Base-by-base conservation (phyloP, 1,140 invertebrate species). In the Bombus waltoni region DNA sequence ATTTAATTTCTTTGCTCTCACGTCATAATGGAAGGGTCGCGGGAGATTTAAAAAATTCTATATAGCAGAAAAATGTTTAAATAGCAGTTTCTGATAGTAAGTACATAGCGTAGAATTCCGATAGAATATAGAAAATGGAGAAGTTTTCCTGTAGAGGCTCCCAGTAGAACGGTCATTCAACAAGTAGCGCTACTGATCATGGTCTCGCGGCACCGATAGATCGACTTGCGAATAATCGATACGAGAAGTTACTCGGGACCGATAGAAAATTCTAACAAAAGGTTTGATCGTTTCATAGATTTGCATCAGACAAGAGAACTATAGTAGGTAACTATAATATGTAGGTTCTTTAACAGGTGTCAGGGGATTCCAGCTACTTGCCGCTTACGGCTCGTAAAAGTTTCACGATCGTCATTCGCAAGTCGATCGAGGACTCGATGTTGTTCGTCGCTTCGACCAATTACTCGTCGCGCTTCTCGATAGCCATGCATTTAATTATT, bases 401-500 rank as follows among this genome's bases (percentile, higher is more conserved):
- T 83, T 78, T 57, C 38, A 81, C 28, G 40, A 18, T 40, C 11
- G 9, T 3, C 22, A 40, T 81, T 73, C 18, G 18, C 2, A 10
- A 68, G 8, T 35, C 35, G 10, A 78, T 76, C 35, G 44, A 4
- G 15, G 18, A 59, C 44, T 70, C 65, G 38, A 59, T 71, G 42
- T 44, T 35, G 6, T 25, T 44, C 70, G 3, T 32, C 32, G 38
- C 8, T n/a, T 22, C 53, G 74, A n/a, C 38, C 65, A 38, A 84
- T 84, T 57, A 42, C 18, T 66, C 15, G 11, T 68, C 75, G 22
- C 22, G 38, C 3, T 72, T 32, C 2, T 35, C 53, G 70, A 65
- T 40, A n/a, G 11, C 40, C n/a, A 11, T 22, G 74, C 47, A 53
- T 78, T 84, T 84, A 84, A 84, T 84, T 84, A 84, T 79, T 78